phyloP scores from a whole-genome alignment of 1,140 invertebrate genomes.

The Archivesica marissinica region DNA sequence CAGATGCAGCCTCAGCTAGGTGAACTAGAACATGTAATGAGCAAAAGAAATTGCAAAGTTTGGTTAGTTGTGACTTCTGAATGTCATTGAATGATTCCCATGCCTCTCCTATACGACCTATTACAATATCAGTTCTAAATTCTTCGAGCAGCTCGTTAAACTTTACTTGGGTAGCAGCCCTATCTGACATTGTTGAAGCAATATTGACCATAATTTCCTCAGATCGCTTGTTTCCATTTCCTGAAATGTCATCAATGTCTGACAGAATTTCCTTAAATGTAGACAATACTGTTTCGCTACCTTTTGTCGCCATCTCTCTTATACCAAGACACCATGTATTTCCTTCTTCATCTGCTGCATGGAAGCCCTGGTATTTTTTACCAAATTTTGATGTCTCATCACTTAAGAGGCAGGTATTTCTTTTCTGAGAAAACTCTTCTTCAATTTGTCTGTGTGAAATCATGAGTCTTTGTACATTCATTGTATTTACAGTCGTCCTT shows the following conservation, averaged over 20 bases:
- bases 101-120: conserved; percentile 2
- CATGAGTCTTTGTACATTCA: conserved; percentile 39
- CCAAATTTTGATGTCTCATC: conserved; percentile 47
- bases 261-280: conserved; percentile 42
- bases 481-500: conserved; percentile 41
- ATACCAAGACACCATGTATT: not conserved
- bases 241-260: conserved; percentile 38
- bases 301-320: conserved; percentile 56
- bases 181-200: conserved; percentile 60
- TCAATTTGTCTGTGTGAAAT: conserved; percentile 12
- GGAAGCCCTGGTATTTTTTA: conserved; percentile 37
- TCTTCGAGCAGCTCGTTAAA: conserved; percentile 49
- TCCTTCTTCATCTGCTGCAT: not conserved
- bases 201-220: conserved; percentile 56
- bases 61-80: conserved; percentile 13
- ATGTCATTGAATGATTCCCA: conserved; percentile 22
- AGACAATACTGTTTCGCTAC: not conserved
- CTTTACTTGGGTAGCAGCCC: conserved; percentile 52
- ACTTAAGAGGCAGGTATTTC: conserved; percentile 19
- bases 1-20: conserved; percentile 25
- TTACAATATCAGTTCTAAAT: conserved; percentile 47
- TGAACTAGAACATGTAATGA: conserved; percentile 51
- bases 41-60: conserved; percentile 56
- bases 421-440: not conserved
- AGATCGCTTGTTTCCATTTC: conserved; percentile 20